These are phyloP conservation scores for Scaptomyza reducta DNA, from an alignment of 2,888 invertebrate genomes.

Conservation along the genomic window DNA sequence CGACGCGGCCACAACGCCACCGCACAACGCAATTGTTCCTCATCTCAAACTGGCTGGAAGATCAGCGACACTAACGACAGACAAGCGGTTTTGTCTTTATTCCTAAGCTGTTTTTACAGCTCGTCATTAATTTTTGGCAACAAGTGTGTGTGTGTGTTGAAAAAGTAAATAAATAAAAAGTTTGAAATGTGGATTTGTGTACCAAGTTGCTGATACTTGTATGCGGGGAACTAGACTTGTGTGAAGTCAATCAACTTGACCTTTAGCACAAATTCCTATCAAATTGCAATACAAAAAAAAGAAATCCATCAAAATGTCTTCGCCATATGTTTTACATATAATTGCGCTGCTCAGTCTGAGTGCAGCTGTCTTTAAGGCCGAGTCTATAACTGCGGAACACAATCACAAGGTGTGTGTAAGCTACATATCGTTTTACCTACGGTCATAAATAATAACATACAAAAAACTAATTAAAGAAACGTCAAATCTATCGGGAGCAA, in stretches of 20 bases:
- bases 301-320: constrained; percentile 46
- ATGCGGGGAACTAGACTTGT: constrained; percentile 51
- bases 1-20: constrained; percentile 70
- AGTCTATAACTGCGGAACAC: constrained; percentile 53
- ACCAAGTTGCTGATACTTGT: constrained; percentile 64
- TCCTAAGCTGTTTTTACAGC: constrained; percentile 44
- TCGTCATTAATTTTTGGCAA: constrained; percentile 47
- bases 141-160: constrained; percentile 14
- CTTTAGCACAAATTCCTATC: constrained; percentile 55
- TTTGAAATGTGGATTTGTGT: constrained; percentile 71
- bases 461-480: constrained; percentile 84
- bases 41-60: constrained; percentile 8
- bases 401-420: constrained; percentile 69
- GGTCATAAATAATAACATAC: constrained; percentile 50
- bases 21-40: constrained; percentile 37
- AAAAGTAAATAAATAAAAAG: constrained; percentile 42
- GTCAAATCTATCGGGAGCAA: constrained; percentile 88
- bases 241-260: constrained; percentile 66
- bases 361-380: constrained; percentile 30
- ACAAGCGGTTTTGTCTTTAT: constrained; percentile 23
- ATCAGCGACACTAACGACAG: constrained; percentile 15
- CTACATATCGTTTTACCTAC: not conserved
- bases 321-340: constrained; percentile 34
- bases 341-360: constrained; percentile 51
- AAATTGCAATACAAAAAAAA: constrained; percentile 27